A percentile compares a stretch with the other conserved stretches of the same genome.
Evolutionary conservation across 2,888 invertebrate genomes (phyloP).

Genomic region (Aspidapion aeneum): DNA sequence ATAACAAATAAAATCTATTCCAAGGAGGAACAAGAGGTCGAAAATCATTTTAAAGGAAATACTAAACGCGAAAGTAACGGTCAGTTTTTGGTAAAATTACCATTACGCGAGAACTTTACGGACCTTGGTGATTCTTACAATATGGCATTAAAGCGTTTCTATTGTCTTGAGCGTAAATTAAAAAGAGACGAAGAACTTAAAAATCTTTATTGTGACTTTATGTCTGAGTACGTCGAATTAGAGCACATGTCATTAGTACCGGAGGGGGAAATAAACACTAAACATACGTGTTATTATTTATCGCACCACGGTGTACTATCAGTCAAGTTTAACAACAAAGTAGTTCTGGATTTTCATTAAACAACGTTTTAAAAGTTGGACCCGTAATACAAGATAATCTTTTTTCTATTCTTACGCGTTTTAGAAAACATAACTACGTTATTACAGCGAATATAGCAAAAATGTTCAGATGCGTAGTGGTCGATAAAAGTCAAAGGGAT

Average conservation of each 20-base stretch:
- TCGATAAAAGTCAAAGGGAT: not conserved
- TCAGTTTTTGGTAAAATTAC: slow-evolving; percentile 10
- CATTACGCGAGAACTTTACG: slow-evolving; percentile 1
- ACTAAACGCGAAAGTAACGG: not conserved
- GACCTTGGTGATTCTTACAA: slow-evolving; percentile 9
- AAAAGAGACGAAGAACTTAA: slow-evolving; percentile 4
- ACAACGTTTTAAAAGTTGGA: not conserved
- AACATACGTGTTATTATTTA: slow-evolving; percentile 9
- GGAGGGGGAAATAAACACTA: not conserved
- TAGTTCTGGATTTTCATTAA: too few species aligned
- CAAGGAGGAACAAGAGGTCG: not conserved
- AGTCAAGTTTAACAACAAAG: slow-evolving; percentile 12
- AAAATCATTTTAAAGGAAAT: not conserved
- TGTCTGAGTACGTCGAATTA: slow-evolving; percentile 12
- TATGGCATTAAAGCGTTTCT: slow-evolving; percentile 8
- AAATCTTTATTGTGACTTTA: slow-evolving; percentile 11
- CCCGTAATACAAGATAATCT: not conserved
- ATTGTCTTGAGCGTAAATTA: slow-evolving; percentile 11
- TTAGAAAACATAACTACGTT: not conserved
- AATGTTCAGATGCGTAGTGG: not conserved
- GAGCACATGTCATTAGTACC: slow-evolving; percentile 15
- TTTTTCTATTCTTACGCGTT: not conserved
- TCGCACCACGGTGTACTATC: slow-evolving; percentile 17
- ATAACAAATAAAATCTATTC: not conserved
- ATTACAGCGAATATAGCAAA: too few species aligned